These are phyloP conservation scores for Tortricodes alternella DNA, from an alignment of 2,888 invertebrate genomes.

Conservation along the genomic window DNA sequence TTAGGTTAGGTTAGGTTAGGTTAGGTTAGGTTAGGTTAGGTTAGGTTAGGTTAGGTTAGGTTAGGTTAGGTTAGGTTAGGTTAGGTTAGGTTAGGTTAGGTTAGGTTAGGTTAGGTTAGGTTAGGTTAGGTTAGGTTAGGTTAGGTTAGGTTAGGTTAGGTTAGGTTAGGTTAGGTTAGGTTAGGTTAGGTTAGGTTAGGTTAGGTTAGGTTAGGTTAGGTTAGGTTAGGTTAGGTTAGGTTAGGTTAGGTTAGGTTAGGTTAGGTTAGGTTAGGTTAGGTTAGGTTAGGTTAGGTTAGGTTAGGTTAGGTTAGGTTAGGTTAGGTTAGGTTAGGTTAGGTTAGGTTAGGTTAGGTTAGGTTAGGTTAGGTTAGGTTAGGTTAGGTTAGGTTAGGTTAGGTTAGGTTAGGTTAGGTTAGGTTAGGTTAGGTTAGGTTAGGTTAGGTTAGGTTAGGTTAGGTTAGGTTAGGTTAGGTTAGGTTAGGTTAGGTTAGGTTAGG, in stretches of 20 bases:
- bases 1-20: conserved; percentile 31
- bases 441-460: conserved; percentile 27
- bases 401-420: conserved; percentile 33
- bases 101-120: conserved; percentile 32
- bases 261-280: too few relatives aligned
- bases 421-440: conserved; percentile 33
- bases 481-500: conserved; percentile 10
- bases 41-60: conserved; percentile 34
- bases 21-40: conserved; percentile 32
- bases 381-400: conserved; percentile 33
- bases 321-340: conserved; percentile 35
- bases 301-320: conserved; percentile 35
- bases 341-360: conserved; percentile 38
- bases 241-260: too few relatives aligned
- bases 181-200: too few relatives aligned
- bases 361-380: conserved; percentile 31
- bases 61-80: conserved; percentile 34
- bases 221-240: too few relatives aligned
- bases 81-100: conserved; percentile 31
- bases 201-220: too few relatives aligned
- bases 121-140: too few relatives aligned
- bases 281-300: conserved; percentile 35
- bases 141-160: too few relatives aligned
- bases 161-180: too few relatives aligned
- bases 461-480: conserved; percentile 19